Base-by-base conservation (phyloP, 2,888 invertebrate genomes). In the Teinopalpus imperialis region DNA sequence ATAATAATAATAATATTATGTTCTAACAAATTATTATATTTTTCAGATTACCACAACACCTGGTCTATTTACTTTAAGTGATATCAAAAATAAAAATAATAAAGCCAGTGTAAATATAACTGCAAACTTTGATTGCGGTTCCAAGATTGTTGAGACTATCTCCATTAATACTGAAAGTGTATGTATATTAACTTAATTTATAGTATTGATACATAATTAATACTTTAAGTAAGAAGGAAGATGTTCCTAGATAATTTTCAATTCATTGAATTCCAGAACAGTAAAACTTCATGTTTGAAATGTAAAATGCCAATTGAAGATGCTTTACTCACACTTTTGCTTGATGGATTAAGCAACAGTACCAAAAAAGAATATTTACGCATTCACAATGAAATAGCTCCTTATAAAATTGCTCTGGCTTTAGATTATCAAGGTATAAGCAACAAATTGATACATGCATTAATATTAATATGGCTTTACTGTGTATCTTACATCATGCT, bases 361-460 rank as follows among this genome's bases (percentile, higher is more conserved):
- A 70, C 79, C 16, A 85, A 88, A 54, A 85, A 90, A 55, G 81
- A 90, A 51, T 89, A 80, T 52, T 74, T 93, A 34, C 81, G 90
- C 49, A 81, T 94, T 27, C 94, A 95, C 63, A 90, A 93, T 46
- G 93, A 91, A 75, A 80, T 95, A 47, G 91, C 94, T 7, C 96
- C 96, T 0, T 95, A 92, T 64, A 95, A 95, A 87, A 91, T 94
- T 48, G 90, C 91, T 32, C 92, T 95, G 69, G 90, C 90, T 10
- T 70, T 92, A 35, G 66, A 89, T 37, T 65, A 66, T 55, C 49
- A 73, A 68, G 75, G 90, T 90, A 60, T n/a, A n/a, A n/a, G n/a
- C n/a, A n/a, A n/a, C n/a, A n/a, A n/a, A n/a, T n/a, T n/a, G n/a
- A n/a, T n/a, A n/a, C n/a, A n/a, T n/a, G n/a, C n/a, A n/a, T n/a